Evolutionary conservation across 2,888 invertebrate species (phyloP).

Genomic region (Asteroscopus sphinx): DNA sequence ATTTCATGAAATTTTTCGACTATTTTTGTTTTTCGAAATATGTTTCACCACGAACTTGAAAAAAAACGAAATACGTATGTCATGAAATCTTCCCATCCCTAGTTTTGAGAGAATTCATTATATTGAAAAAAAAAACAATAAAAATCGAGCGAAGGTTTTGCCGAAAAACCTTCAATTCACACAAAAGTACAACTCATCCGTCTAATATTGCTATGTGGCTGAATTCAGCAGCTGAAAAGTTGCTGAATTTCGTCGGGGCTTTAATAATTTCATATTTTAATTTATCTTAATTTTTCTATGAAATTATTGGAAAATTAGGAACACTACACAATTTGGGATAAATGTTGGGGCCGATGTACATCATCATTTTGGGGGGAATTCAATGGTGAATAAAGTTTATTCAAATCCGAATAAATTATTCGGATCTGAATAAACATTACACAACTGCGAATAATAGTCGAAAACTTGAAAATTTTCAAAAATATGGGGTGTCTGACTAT

Average conservation of each 20-base stretch:
- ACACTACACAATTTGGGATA: slow-evolving; percentile 43
- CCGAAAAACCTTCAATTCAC: background rate
- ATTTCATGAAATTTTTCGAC: too few relatives aligned
- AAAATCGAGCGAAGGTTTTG: too few relatives aligned
- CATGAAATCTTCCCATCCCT: too few relatives aligned
- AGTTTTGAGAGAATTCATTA: too few relatives aligned
- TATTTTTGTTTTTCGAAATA: too few relatives aligned
- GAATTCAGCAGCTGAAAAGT: slow-evolving; percentile 27
- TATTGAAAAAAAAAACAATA: too few relatives aligned
- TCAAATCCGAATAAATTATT: slow-evolving; percentile 44
- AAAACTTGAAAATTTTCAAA: background rate
- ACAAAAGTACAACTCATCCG: slow-evolving; percentile 47
- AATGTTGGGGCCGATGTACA: slow-evolving; percentile 51
- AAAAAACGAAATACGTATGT: too few relatives aligned
- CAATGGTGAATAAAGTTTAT: slow-evolving; percentile 46
- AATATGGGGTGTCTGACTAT: slow-evolving; percentile 30
- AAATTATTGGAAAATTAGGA: slow-evolving; percentile 39
- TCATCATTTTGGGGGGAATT: slow-evolving; percentile 21
- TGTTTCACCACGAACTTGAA: too few relatives aligned
- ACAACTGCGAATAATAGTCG: slow-evolving; percentile 52
- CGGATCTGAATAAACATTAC: slow-evolving; percentile 43
- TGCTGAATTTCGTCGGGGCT: slow-evolving; percentile 47
- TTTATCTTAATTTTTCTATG: slow-evolving; percentile 35
- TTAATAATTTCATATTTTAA: slow-evolving; percentile 47
- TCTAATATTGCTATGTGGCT: slow-evolving; percentile 34